Evolutionary conservation across 2,797 vertebrate genomes (phyloP).

Genomic region (Fratercula arctica): DNA sequence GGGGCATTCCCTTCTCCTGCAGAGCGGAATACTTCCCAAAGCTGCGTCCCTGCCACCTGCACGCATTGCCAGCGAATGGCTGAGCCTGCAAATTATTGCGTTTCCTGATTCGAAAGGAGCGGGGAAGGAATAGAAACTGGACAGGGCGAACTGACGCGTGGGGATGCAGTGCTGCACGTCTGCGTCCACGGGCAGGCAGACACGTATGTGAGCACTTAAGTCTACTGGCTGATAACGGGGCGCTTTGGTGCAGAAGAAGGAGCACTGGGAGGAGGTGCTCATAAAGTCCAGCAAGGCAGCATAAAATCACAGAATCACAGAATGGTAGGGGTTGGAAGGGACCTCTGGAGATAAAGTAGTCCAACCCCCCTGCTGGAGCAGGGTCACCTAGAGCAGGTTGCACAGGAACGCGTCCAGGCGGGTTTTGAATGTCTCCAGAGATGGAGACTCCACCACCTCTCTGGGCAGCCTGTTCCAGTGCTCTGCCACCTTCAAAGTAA

Average conservation of each 20-base stretch:
- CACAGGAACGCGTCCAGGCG: too few relatives aligned
- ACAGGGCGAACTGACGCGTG: accelerated
- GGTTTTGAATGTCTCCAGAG: too few relatives aligned
- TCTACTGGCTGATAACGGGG: accelerated
- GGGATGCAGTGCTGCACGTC: neutral
- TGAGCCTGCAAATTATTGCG: neutral
- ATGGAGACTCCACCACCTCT: too few relatives aligned
- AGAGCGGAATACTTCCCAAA: neutral
- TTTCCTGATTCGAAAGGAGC: neutral
- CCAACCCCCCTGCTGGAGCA: too few relatives aligned
- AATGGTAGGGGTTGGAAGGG: too few relatives aligned
- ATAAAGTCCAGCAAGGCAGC: neutral
- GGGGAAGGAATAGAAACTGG: neutral
- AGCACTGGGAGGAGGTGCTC: neutral
- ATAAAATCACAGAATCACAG: neutral
- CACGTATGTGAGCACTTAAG: neutral
- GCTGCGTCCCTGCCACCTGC: neutral
- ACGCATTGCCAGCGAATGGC: neutral
- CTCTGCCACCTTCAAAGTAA: too few relatives aligned
- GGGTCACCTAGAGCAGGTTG: too few relatives aligned
- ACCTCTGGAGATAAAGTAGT: too few relatives aligned
- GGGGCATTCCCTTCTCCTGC: neutral
- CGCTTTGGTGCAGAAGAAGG: neutral
- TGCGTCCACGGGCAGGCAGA: too few relatives aligned
- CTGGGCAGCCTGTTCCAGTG: too few relatives aligned